These are phyloP conservation scores for Coregonus ussuriensis DNA, from an alignment of 2,797 vertebrate species.

Conservation along the genomic window DNA sequence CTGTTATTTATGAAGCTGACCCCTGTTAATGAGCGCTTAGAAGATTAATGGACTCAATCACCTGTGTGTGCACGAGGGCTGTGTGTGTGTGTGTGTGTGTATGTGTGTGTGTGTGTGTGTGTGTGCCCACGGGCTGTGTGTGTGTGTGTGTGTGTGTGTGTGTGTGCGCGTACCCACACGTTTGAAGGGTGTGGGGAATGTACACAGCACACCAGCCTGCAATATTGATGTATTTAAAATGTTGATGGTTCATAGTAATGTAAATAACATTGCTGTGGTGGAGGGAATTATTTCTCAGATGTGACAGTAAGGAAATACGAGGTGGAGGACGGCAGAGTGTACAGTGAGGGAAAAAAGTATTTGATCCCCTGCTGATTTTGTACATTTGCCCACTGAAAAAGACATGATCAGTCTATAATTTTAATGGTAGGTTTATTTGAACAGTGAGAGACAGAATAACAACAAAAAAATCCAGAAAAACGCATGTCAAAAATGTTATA, in stretches of 20 bases:
- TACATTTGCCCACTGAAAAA: no score
- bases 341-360: no score
- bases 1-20: constrained; percentile 63
- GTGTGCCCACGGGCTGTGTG: neutral
- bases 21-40: constrained; percentile 63
- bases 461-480: no score
- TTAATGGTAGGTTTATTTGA: no score
- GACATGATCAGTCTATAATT: no score
- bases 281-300: constrained; percentile 32
- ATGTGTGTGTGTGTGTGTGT: neutral
- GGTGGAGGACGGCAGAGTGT: constrained; percentile 20
- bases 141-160: constrained; percentile 6
- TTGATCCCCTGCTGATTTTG: no score
- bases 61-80: constrained; percentile 12
- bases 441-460: no score
- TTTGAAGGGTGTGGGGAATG: constrained; percentile 1
- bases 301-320: constrained; percentile 32
- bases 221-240: constrained; percentile 64
- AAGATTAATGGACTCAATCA: constrained; percentile 66
- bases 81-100: neutral
- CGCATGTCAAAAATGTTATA: no score
- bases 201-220: neutral
- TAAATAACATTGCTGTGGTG: constrained; percentile 53
- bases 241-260: constrained; percentile 57
- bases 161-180: neutral